These are phyloP conservation scores for Nebria brevicollis DNA, from an alignment of 2,888 invertebrate species.

Conservation along the genomic window DNA sequence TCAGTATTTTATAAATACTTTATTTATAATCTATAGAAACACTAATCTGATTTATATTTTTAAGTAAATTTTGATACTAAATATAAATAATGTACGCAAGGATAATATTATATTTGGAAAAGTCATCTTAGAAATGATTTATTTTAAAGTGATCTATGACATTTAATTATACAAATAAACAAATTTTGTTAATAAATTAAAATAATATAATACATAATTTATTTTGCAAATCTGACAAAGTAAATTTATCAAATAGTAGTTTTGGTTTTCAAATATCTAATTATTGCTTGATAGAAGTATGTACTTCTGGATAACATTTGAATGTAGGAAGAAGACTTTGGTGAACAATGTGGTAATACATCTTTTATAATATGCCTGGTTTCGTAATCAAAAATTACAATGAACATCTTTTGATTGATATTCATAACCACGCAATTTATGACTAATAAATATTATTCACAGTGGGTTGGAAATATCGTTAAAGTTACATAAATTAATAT, in stretches of 20 bases:
- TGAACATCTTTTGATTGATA: conserved; percentile 8
- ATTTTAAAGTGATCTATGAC: too few relatives aligned
- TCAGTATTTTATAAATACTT: too few relatives aligned
- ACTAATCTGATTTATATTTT: too few relatives aligned
- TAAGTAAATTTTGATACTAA: too few relatives aligned
- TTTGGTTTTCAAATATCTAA: background rate
- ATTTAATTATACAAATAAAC: too few relatives aligned
- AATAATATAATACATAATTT: background rate
- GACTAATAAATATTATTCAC: background rate
- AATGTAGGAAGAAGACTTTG: conserved; percentile 16
- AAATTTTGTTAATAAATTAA: background rate
- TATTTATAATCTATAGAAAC: too few relatives aligned
- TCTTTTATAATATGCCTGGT: background rate
- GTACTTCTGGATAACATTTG: background rate
- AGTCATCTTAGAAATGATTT: too few relatives aligned
- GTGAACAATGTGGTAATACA: conserved; percentile 8
- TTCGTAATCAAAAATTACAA: conserved; percentile 15
- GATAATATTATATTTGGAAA: too few relatives aligned
- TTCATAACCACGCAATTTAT: conserved; percentile 15
- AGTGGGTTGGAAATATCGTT: background rate
- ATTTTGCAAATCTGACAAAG: background rate
- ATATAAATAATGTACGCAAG: too few relatives aligned
- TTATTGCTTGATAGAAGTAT: background rate
- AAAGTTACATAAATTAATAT: background rate
- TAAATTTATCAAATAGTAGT: background rate